A percentile compares a stretch with the other conserved stretches of the same genome.
phyloP scores from a whole-genome alignment of 2,797 vertebrate species.

The Hyperoplus immaculatus region DNA sequence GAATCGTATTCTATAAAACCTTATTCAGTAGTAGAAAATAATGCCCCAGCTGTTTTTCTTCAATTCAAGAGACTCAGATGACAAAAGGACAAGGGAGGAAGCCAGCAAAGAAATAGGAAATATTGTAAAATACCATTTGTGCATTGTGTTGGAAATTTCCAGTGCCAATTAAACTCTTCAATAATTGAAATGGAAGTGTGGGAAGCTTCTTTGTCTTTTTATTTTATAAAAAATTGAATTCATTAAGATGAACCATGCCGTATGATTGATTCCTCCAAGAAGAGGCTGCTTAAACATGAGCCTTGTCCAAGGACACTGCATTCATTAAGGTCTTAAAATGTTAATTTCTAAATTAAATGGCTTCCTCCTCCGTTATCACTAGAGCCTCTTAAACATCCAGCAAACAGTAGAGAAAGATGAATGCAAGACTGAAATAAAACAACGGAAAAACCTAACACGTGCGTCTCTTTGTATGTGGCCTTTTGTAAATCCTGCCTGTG shows the following conservation, averaged over 20 bases:
- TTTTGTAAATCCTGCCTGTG: slow-evolving; percentile 8
- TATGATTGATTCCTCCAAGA: neutral
- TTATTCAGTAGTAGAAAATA: neutral
- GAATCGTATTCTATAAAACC: neutral
- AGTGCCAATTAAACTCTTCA: neutral
- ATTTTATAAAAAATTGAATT: neutral
- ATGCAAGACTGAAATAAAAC: neutral
- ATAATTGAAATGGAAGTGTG: neutral
- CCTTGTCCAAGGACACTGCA: no score
- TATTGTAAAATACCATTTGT: neutral
- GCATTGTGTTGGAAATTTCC: neutral
- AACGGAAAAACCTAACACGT: neutral
- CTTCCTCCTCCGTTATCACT: neutral
- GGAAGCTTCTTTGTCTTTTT: neutral
- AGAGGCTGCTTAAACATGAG: neutral
- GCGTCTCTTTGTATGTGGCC: slow-evolving; percentile 7
- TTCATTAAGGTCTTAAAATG: neutral
- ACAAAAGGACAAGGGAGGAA: neutral
- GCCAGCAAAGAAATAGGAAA: neutral
- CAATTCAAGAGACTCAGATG: neutral
- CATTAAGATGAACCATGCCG: neutral
- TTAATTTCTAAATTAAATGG: neutral
- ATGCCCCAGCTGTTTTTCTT: neutral
- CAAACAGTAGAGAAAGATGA: neutral
- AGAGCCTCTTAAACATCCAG: neutral